Evolutionary conservation across 1,140 invertebrate genomes (phyloP), one percentile per base, ranked within the genome.

Genomic region (Kradibia gibbosae): DNA sequence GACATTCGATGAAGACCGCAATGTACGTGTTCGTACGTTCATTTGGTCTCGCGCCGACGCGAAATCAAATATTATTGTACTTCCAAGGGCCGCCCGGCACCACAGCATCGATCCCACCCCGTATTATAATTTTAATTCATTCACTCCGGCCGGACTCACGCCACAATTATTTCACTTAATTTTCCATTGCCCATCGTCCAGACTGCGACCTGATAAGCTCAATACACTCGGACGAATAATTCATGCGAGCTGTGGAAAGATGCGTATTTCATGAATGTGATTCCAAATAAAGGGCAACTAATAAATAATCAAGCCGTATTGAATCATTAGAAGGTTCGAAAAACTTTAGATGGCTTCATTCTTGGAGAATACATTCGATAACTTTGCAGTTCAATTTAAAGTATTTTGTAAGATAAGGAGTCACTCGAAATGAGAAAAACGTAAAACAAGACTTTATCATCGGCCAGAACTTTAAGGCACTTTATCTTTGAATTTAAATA

Each of bases 41-140:
- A 15, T 53, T 20, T 3, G 20, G 13, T 4, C 0, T 60, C 5
- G 3, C 25, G 11, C 7, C 25, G 0, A 60, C 7, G 31, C 31
- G 13, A 60, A 60, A 60, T 60, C 57, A 60, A 60, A 60, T 60
- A 60, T 60, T 60, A 28, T 60, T 60, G 7, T 60, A 31, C 25
- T 31, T 60, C 11, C 13, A 31, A 60, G 25, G 25, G n/a, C 13
- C 31, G 7, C 7, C 1, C 3, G 3, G 17, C 17, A 57, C 25
- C 4, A 57, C 0, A n/a, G 3, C 20, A 3, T 5, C 10, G 4
- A 10, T 25, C 31, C 31, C 25, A 28, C 25, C 11, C 5, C 15
- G 11, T 15, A 31, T 60, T 60, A 31, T 60, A 60, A n/a, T 28
- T 60, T 60, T 28, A 11, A 60, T 31, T 60, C 3, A 60, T 28